phyloP scores from a whole-genome alignment of 2,888 invertebrate species.

The Perithous albicinctus region DNA sequence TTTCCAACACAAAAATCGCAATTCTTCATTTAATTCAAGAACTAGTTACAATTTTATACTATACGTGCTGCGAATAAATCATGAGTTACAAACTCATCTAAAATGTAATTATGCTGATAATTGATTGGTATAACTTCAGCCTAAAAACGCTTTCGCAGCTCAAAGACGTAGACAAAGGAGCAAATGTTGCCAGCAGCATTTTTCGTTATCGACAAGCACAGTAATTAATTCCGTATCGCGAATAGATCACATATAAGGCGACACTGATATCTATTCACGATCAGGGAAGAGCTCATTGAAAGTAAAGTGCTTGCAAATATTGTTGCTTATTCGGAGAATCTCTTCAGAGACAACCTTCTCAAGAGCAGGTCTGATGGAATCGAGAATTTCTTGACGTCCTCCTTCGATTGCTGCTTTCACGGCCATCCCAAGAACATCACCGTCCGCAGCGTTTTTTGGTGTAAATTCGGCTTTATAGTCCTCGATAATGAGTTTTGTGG shows the following conservation, averaged over 20 bases:
- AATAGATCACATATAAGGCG: too few relatives aligned
- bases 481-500: slow-evolving; percentile 70
- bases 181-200: background rate
- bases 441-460: slow-evolving; percentile 65
- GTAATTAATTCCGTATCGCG: too few relatives aligned
- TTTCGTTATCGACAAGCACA: too few relatives aligned
- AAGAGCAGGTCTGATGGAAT: slow-evolving; percentile 78
- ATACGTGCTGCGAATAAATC: background rate
- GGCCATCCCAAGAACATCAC: slow-evolving; percentile 72
- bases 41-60: background rate
- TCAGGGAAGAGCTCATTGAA: slow-evolving; percentile 82
- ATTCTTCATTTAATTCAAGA: background rate
- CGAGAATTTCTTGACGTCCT: slow-evolving; percentile 80
- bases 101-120: slow-evolving; percentile 9
- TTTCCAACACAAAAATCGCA: background rate
- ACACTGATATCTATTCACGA: slow-evolving; percentile 67
- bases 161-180: background rate
- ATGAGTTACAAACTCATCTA: background rate
- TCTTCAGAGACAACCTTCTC: slow-evolving; percentile 79
- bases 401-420: slow-evolving; percentile 73
- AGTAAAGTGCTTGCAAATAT: slow-evolving; percentile 79
- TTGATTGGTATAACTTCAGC: background rate
- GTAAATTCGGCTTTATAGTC: slow-evolving; percentile 74
- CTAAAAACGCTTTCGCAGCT: background rate
- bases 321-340: slow-evolving; percentile 78